phyloP scores from a whole-genome alignment of 2,797 vertebrate genomes.

The Eupleurogrammus muticus region DNA sequence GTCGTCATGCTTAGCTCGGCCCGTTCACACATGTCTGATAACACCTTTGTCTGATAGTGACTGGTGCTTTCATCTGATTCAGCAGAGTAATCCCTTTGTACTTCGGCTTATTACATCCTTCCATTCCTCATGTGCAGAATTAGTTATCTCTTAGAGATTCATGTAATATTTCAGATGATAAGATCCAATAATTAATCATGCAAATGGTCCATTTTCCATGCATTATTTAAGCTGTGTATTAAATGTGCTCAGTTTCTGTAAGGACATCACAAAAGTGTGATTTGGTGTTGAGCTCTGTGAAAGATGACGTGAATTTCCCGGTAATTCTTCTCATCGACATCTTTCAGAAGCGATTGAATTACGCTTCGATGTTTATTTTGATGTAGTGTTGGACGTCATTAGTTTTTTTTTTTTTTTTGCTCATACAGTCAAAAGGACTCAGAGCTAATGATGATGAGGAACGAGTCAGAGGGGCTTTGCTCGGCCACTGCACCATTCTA shows the following conservation, averaged over 20 bases:
- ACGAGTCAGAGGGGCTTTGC: constrained; percentile 34
- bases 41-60: constrained; percentile 8
- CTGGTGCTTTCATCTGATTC: constrained; percentile 26
- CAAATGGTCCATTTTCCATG: constrained; percentile 32
- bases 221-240: constrained; percentile 37
- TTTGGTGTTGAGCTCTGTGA: constrained; percentile 35
- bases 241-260: constrained; percentile 4
- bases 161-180: constrained; percentile 42
- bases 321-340: constrained; percentile 28
- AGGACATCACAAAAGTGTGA: constrained; percentile 5
- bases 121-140: constrained; percentile 23
- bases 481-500: constrained; percentile 55
- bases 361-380: constrained; percentile 18
- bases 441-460: constrained; percentile 27
- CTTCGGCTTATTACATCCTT: constrained; percentile 9
- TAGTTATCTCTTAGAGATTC: constrained; percentile 35
- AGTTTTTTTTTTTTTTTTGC: constrained; percentile 25
- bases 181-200: constrained; percentile 28
- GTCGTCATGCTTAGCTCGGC: background rate
- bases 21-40: background rate
- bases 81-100: constrained; percentile 19
- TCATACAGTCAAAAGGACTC: constrained; percentile 28
- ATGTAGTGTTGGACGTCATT: constrained; percentile 16
- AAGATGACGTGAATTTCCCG: too few species aligned
- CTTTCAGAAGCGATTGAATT: constrained; percentile 19